Evolutionary conservation across 2,797 vertebrate genomes (phyloP).

Genomic region (Aselliscus stoliczkanus): DNA sequence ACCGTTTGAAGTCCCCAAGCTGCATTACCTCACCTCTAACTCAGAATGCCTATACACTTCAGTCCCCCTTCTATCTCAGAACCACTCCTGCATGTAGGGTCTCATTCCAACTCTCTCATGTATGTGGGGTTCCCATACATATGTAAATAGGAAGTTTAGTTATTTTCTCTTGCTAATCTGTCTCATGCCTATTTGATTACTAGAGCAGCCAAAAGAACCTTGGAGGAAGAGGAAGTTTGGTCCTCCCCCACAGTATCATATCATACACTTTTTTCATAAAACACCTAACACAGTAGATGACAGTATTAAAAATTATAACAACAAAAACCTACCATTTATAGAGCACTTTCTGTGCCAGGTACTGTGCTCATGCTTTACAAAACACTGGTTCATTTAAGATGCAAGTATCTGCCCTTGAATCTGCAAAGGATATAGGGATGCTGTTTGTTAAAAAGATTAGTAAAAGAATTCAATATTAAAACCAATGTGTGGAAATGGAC

Average conservation of each 20-base stretch:
- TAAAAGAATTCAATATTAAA: neutral
- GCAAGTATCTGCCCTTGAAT: neutral
- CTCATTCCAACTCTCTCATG: too few species aligned
- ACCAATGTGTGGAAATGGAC: neutral
- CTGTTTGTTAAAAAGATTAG: neutral
- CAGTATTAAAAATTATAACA: neutral
- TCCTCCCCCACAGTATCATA: neutral
- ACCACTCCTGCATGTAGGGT: too few species aligned
- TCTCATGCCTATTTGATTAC: too few species aligned
- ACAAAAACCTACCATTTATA: neutral
- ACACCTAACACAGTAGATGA: neutral
- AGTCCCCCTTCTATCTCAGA: too few species aligned
- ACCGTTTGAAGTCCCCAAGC: too few species aligned
- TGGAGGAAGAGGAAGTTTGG: too few species aligned
- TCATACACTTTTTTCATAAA: neutral
- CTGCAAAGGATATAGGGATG: neutral
- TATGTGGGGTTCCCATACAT: too few species aligned
- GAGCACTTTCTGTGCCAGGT: neutral
- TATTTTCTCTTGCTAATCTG: too few species aligned
- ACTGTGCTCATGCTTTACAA: neutral
- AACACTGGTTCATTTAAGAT: neutral
- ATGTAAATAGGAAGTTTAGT: too few species aligned
- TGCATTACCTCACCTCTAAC: too few species aligned
- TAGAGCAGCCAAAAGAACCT: too few species aligned
- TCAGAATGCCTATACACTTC: too few species aligned